A percentile compares a stretch with the other conserved stretches of the same genome.
Conservation (phyloP, 2,797 vertebrate species). For the Sandelia bainsii region DNA sequence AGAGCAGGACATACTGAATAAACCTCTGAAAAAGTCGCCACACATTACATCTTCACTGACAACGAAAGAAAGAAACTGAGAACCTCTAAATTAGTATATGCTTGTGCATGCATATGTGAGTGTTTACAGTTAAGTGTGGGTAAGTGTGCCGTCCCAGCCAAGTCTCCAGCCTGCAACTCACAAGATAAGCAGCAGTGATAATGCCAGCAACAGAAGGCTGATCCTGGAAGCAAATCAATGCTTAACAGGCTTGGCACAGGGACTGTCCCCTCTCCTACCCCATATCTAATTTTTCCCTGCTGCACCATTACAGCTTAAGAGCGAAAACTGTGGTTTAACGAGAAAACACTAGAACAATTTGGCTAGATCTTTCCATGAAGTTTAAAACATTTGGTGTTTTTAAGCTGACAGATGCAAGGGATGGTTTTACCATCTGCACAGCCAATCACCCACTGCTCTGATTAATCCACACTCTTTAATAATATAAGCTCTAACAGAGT, state of each 20-base stretch:
- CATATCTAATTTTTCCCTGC: constrained; percentile 24
- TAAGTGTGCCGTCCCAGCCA: constrained; percentile 47
- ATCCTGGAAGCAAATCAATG: constrained; percentile 63
- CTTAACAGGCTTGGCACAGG: constrained; percentile 65
- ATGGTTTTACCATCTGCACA: constrained; percentile 65
- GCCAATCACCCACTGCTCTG: constrained; percentile 53
- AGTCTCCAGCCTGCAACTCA: constrained; percentile 67
- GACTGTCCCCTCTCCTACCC: constrained; percentile 22
- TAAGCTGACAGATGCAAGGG: constrained; percentile 52
- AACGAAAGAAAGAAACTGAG: constrained; percentile 3
- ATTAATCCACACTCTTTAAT: constrained; percentile 67
- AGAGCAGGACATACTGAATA: constrained; percentile 33
- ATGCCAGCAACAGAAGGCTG: constrained; percentile 59
- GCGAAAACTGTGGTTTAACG: constrained; percentile 54
- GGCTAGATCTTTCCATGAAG: constrained; percentile 33
- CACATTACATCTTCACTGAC: constrained; percentile 44
- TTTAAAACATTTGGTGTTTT: constrained; percentile 54
- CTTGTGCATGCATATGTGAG: constrained; percentile 18
- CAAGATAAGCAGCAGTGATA: constrained; percentile 74
- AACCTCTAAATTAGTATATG: constrained; percentile 4
- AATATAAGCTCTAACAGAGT: constrained; percentile 48
- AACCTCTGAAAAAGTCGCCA: constrained; percentile 31
- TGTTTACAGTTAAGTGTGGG: constrained; percentile 28
- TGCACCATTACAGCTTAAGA: constrained; percentile 33
- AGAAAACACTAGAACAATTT: constrained; percentile 47